These are phyloP conservation scores for Brachyptera risi DNA, from an alignment of 2,888 invertebrate species.

Conservation along the genomic window DNA sequence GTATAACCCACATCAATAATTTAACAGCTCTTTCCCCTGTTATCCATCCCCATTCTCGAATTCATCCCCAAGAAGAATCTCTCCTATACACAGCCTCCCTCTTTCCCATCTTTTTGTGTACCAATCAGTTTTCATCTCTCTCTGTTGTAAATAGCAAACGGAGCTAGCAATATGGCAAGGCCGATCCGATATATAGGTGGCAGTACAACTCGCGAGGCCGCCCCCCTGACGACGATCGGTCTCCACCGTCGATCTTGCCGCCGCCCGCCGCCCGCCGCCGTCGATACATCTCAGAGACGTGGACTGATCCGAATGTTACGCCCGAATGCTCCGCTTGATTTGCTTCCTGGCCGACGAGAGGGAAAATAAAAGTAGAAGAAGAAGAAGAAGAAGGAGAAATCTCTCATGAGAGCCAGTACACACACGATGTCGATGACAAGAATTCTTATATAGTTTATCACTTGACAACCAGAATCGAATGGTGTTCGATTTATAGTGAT, in stretches of 20 bases:
- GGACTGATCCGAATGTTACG: conserved; percentile 14
- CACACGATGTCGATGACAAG: conserved; percentile 1
- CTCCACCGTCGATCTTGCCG: background rate
- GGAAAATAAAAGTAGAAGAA: too few relatives aligned
- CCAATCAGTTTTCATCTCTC: background rate
- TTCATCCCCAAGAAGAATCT: background rate
- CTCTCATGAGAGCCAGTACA: conserved; percentile 3
- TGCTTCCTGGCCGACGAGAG: conserved; percentile 6
- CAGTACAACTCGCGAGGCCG: background rate
- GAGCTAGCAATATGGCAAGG: too few relatives aligned
- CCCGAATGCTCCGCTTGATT: conserved; percentile 19
- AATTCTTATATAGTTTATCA: conserved; percentile 20
- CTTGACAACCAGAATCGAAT: conserved; percentile 14
- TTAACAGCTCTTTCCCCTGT: background rate
- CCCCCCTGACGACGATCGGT: conserved; percentile 20
- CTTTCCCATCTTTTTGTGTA: background rate
- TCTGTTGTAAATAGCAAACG: too few relatives aligned
- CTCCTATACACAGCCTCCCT: background rate
- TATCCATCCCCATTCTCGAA: background rate
- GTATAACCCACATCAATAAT: background rate
- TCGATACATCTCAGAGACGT: conserved; percentile 13
- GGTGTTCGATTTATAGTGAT: conserved; percentile 2
- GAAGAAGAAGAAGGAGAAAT: too few relatives aligned
- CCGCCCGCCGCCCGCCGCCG: conserved; percentile 1
- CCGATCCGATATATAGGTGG: background rate